phyloP scores from a whole-genome alignment of 1,140 invertebrate genomes.

The Prorops nasuta region DNA sequence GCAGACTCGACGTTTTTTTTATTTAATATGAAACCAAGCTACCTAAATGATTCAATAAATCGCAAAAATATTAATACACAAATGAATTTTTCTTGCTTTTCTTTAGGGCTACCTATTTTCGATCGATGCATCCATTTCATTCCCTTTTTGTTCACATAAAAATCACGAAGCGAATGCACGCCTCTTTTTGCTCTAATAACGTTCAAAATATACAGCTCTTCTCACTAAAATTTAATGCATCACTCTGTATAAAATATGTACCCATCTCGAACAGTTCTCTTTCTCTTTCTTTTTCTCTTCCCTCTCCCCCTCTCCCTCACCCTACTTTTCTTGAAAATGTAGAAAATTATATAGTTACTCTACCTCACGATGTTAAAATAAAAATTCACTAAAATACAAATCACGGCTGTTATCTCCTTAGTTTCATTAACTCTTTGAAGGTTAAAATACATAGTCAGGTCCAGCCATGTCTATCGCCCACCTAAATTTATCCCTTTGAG shows the following conservation, averaged over 20 bases:
- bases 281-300: background rate
- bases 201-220: constrained; percentile 18
- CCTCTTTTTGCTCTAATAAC: too few species aligned
- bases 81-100: too few species aligned
- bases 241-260: constrained; percentile 32
- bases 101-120: too few species aligned
- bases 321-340: constrained; percentile 23
- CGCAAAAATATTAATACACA: too few species aligned
- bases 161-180: too few species aligned
- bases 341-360: constrained; percentile 33
- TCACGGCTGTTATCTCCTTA: constrained; percentile 15
- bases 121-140: too few species aligned
- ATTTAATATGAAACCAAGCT: too few species aligned
- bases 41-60: too few species aligned
- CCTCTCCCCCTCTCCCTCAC: too few species aligned
- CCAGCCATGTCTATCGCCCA: constrained; percentile 99
- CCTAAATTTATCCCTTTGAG: constrained; percentile 97
- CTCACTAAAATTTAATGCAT: constrained; percentile 23
- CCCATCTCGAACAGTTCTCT: constrained; percentile 18
- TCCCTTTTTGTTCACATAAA: too few species aligned
- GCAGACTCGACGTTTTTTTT: too few species aligned
- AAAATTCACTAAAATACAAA: constrained; percentile 44
- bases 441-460: constrained; percentile 85
- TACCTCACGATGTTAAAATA: constrained; percentile 15
- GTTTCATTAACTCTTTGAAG: constrained; percentile 20